phyloP scores from a whole-genome alignment of 2,113 vertebrate species.

The Pogonocichla stellata region DNA sequence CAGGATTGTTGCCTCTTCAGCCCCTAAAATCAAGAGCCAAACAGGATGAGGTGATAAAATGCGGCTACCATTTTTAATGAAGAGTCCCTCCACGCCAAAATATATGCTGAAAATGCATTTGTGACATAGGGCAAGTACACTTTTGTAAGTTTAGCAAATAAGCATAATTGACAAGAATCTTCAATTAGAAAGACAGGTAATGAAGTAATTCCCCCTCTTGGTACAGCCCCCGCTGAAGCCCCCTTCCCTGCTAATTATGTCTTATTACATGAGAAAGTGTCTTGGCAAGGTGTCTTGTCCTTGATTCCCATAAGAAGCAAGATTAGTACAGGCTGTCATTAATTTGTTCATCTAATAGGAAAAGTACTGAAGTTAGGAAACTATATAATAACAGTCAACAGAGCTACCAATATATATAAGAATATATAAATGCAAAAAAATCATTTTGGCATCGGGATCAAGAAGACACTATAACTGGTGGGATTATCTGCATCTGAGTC shows the following conservation, averaged over 20 bases:
- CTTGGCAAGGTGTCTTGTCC: background rate
- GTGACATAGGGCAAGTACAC: accelerated
- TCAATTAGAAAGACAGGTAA: background rate
- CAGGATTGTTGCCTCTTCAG: background rate
- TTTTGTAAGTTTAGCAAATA: background rate
- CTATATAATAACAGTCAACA: no score
- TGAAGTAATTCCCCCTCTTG: background rate
- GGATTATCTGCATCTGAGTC: background rate
- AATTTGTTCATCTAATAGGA: background rate
- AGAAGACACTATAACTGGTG: background rate
- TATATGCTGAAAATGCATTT: accelerated
- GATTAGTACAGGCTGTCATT: background rate
- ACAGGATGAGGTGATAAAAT: background rate
- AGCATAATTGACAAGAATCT: background rate
- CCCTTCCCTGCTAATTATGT: no score
- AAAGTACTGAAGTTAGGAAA: background rate
- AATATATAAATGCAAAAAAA: background rate
- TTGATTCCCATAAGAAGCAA: background rate
- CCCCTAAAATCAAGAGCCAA: background rate
- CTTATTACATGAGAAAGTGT: background rate
- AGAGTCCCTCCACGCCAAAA: background rate
- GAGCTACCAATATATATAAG: background rate
- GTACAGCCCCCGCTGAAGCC: background rate
- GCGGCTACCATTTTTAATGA: accelerated
- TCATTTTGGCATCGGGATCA: background rate